Evolutionary conservation across 2,113 vertebrate genomes (phyloP).

Genomic region (Solea solea): DNA sequence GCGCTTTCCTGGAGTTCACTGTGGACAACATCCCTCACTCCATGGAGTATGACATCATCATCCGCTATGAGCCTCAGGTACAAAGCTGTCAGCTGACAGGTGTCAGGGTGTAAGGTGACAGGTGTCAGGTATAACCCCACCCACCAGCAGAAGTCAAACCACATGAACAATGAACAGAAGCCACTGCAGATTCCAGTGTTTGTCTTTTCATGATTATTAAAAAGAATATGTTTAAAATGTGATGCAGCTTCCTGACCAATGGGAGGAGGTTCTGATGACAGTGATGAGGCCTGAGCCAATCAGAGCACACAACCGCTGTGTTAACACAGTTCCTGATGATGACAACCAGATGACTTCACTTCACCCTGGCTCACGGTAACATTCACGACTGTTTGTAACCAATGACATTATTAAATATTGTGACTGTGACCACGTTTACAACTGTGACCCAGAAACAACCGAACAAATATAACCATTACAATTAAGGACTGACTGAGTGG

Average conservation of each 20-base stretch:
- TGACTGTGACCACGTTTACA: neutral
- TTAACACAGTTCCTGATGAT: conserved; percentile 93
- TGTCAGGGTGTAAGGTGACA: no score
- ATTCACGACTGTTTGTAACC: no score
- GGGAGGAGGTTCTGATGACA: conserved; percentile 93
- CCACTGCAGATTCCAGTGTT: neutral
- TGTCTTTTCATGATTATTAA: neutral
- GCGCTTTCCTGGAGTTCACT: conserved; percentile 91
- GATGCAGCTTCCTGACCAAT: conserved; percentile 91
- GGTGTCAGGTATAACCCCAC: neutral
- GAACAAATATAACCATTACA: no score
- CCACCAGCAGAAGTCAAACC: neutral
- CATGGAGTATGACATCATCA: conserved; percentile 94
- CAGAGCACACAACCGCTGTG: conserved; percentile 89
- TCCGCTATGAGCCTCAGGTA: conserved; percentile 98
- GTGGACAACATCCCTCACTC: conserved; percentile 93
- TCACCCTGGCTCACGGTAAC: conserved; percentile 90
- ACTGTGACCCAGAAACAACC: no score
- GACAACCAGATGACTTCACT: conserved; percentile 92
- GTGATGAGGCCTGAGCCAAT: conserved; percentile 89
- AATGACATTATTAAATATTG: neutral
- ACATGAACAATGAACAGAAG: no score
- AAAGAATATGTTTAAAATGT: no score
- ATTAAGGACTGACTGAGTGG: no score
- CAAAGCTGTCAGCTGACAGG: neutral